Evolutionary conservation across 2,888 invertebrate species (phyloP).

Genomic region (Reticulitermes lucifugus): DNA sequence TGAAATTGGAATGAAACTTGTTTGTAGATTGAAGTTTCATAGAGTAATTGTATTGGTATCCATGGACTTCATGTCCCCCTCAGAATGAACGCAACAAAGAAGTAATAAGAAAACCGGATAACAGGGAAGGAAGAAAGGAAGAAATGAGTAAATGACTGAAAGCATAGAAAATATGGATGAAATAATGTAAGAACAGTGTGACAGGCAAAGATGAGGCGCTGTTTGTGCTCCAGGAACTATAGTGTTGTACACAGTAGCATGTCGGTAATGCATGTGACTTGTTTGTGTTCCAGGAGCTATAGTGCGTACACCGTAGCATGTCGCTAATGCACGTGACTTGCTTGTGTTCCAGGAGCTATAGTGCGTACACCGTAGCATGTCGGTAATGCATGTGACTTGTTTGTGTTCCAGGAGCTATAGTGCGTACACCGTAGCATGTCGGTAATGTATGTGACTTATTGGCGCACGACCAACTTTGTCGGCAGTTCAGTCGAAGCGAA

Average conservation of each 20-base stretch:
- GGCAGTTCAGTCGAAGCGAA: not conserved
- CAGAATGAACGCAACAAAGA: not conserved
- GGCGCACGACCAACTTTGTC: slow-evolving; percentile 3
- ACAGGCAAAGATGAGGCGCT: not conserved
- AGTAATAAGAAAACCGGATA: not conserved
- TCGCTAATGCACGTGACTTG: not conserved
- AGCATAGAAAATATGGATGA: not conserved
- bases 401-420: not conserved
- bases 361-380: not conserved
- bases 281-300: not conserved
- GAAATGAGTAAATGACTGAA: not conserved
- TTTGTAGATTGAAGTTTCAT: no score
- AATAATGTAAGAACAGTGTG: not conserved
- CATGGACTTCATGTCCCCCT: no score
- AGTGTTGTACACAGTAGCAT: not conserved
- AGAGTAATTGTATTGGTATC: no score
- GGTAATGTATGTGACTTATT: slow-evolving; percentile 5
- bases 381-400: not conserved
- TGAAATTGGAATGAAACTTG: no score
- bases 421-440: not conserved
- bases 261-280: not conserved
- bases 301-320: not conserved
- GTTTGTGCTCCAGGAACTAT: not conserved
- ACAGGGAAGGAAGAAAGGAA: not conserved
- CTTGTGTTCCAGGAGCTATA: not conserved